These are phyloP conservation scores for Pelobates fuscus DNA, from an alignment of 2,113 vertebrate species.

Conservation along the genomic window DNA sequence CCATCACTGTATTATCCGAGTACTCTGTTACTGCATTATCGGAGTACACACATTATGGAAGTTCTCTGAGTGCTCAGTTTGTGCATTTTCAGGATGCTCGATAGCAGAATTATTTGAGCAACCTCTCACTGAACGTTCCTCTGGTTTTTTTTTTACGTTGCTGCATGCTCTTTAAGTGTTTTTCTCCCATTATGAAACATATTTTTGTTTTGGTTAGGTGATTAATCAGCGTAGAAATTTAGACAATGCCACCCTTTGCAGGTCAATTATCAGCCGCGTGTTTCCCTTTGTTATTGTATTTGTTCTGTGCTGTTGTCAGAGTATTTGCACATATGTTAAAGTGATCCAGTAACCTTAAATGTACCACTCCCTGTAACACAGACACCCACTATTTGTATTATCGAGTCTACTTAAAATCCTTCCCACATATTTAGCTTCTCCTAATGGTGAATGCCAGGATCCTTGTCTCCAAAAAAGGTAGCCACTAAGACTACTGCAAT, in stretches of 20 bases:
- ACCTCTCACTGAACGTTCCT: too few species aligned
- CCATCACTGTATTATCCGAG: too few species aligned
- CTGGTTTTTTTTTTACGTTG: too few species aligned
- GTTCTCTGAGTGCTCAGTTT: too few species aligned
- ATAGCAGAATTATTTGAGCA: too few species aligned
- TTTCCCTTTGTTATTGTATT: slow-evolving; percentile 36
- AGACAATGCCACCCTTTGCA: slow-evolving; percentile 38
- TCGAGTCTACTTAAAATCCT: neutral
- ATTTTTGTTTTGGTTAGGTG: slow-evolving; percentile 45
- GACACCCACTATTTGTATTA: slow-evolving; percentile 22
- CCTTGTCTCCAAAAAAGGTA: neutral
- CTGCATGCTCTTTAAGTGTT: too few species aligned
- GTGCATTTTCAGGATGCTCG: too few species aligned
- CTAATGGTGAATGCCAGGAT: neutral
- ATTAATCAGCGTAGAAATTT: slow-evolving; percentile 37
- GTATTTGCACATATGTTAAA: slow-evolving; percentile 46
- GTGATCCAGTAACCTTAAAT: slow-evolving; percentile 16
- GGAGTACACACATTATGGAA: too few species aligned
- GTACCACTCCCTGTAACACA: slow-evolving; percentile 26
- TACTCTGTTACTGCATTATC: too few species aligned
- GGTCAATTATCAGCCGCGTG: slow-evolving; percentile 24
- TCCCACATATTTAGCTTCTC: neutral
- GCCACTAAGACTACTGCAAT: neutral
- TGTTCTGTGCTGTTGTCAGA: slow-evolving; percentile 19
- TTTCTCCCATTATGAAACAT: slow-evolving; percentile 1